Conservation (phyloP, 2,797 vertebrate genomes). For the Spea hammondii region DNA sequence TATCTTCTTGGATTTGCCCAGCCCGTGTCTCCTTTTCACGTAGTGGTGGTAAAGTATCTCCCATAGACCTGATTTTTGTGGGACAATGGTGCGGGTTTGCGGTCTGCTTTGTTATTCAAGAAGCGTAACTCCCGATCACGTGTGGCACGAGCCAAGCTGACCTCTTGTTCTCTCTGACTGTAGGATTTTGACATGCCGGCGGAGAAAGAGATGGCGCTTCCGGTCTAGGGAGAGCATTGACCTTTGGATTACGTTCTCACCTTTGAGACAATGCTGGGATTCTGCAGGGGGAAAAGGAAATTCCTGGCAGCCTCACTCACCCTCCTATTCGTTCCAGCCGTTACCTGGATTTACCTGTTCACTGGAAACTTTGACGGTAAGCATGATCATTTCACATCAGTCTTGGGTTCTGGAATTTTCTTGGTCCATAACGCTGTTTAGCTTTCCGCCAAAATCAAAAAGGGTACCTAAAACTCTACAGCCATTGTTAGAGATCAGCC, state of each 20-base stretch:
- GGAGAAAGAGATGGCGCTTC: constrained; percentile 73
- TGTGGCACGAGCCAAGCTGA: neutral
- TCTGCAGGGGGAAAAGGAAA: constrained; percentile 97
- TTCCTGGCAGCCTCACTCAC: constrained; percentile 91
- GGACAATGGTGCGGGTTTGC: too few species aligned
- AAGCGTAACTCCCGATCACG: too few species aligned
- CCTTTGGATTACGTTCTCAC: constrained; percentile 64
- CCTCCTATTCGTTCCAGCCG: constrained; percentile 88
- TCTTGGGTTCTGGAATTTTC: too few species aligned
- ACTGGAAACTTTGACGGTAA: constrained; percentile 91
- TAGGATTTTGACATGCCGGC: constrained; percentile 82
- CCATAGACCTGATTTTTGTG: too few species aligned
- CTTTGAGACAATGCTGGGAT: constrained; percentile 93
- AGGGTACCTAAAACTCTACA: too few species aligned
- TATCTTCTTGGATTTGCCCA: too few species aligned
- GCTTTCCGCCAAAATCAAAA: too few species aligned
- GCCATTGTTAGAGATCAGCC: too few species aligned
- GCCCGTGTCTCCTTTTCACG: too few species aligned
- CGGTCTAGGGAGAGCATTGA: constrained; percentile 76
- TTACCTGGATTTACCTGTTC: constrained; percentile 97
- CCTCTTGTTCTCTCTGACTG: constrained; percentile 16
- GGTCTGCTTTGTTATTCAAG: too few species aligned
- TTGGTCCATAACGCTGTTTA: too few species aligned
- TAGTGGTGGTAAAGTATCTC: too few species aligned
- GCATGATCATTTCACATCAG: constrained; percentile 11